phyloP scores from a whole-genome alignment of 2,797 vertebrate species.

The Momotus momota region DNA sequence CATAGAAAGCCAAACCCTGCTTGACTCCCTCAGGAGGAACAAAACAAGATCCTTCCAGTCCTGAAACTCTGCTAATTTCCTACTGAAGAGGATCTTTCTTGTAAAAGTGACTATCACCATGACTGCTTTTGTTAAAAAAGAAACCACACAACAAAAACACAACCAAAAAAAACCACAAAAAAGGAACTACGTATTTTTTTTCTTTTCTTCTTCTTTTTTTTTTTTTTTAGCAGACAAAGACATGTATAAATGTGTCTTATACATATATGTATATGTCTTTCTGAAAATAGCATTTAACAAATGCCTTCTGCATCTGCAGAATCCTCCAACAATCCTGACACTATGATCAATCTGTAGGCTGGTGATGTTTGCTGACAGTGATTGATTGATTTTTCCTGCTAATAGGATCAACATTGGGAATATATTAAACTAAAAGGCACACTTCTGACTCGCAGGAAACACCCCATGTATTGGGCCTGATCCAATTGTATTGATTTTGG shows the following conservation, averaged over 20 bases:
- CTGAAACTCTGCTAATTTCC: neutral
- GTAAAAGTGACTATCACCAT: neutral
- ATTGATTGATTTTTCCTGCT: slow-evolving; percentile 63
- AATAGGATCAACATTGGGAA: slow-evolving; percentile 60
- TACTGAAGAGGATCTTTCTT: neutral
- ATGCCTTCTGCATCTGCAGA: slow-evolving; percentile 35
- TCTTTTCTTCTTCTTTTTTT: no score
- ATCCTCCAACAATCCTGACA: slow-evolving; percentile 23
- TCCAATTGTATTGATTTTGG: slow-evolving; percentile 50
- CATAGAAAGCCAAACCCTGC: neutral
- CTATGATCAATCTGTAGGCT: slow-evolving; percentile 42
- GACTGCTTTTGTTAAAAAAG: neutral
- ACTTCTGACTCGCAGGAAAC: slow-evolving; percentile 58
- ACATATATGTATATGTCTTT: slow-evolving; percentile 63
- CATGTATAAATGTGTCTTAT: slow-evolving; percentile 24
- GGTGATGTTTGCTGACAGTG: slow-evolving; percentile 55
- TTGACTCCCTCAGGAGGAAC: neutral
- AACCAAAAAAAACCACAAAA: neutral
- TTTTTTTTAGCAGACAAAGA: slow-evolving; percentile 55
- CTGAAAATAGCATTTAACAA: slow-evolving; percentile 50
- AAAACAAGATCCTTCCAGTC: neutral
- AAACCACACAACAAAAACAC: neutral
- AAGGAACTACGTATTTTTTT: neutral
- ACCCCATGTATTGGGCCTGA: slow-evolving; percentile 13
- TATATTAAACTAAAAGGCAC: slow-evolving; percentile 55